Evolutionary conservation across 30 jellyfish, hydroid and myxozoan species (phyloP), one percentile per base, ranked within the genome.

Genomic region (Haliclystus octoradiatus): DNA sequence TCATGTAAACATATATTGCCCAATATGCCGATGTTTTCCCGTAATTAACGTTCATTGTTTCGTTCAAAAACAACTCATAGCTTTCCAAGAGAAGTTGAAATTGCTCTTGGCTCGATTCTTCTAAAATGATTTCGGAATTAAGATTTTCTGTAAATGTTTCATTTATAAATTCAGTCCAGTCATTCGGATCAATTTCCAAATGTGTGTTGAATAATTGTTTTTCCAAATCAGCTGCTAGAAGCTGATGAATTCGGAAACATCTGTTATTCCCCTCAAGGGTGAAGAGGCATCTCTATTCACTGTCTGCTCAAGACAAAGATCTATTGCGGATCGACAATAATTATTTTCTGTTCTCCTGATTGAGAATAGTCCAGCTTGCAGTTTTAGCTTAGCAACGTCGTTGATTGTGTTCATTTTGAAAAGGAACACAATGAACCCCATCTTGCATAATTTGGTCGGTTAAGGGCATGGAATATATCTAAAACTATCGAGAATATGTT

Each of bases 261-360:
- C 75, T 23, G 76, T 22, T 15, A 33, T 35, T 5, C 75, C 78
- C 13, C 27, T 68, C 33, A 13, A 13, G n/a, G 29, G 75, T 12
- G 33, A 68, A 13, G 78, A 25, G 22, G 80, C 79, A 31, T 70
- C 63, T 19, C 78, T 14, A 53, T 52, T 70, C 9, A 70, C 50
- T 15, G 81, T 70, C 50, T 70, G 81, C 30, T 70, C 79, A 23
- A 70, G 32, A 2, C 81, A 50, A 5, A 70, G 63, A 31, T 70
- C 79, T 23, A 70, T 49, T 5, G 81, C 78, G 24, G 25, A 5
- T 25, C 81, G n/a, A 24, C 66, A 22, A 53, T 50, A 70, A 5
- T 68, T 14, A 23, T 70, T 70, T 26, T n/a, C 28, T 3, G 81
- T 49, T 70, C 81, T 70, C 26, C 50, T 22, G 49, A 70, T 13